These are phyloP conservation scores for Nasonia vitripennis DNA, from an alignment of 1,140 invertebrate species.

Conservation along the genomic window DNA sequence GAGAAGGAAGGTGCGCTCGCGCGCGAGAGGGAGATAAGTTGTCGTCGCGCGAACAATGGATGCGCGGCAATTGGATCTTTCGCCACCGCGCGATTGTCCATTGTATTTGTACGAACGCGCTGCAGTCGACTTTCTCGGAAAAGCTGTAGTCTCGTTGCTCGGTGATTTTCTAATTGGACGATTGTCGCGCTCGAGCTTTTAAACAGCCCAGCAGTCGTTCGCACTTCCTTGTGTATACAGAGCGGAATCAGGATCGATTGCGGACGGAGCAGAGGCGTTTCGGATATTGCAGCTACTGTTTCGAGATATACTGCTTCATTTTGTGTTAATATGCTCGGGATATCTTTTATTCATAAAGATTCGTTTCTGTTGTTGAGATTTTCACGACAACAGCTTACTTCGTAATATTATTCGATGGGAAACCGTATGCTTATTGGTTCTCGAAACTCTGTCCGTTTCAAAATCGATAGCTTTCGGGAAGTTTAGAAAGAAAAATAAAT, in stretches of 20 bases:
- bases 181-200: slow-evolving; percentile 15
- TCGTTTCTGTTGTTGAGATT: not conserved
- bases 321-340: not conserved
- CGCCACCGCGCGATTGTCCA: slow-evolving; percentile 60
- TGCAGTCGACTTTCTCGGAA: slow-evolving; percentile 5
- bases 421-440: no score
- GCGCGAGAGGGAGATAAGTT: not conserved
- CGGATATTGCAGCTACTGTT: no score
- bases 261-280: no score
- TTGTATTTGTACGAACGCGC: slow-evolving; percentile 49
- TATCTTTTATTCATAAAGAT: slow-evolving; percentile 12
- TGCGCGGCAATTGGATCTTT: slow-evolving; percentile 49
- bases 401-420: no score
- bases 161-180: slow-evolving; percentile 44
- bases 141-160: slow-evolving; percentile 1
- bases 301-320: no score
- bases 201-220: not conserved
- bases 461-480: no score
- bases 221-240: not conserved
- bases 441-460: no score
- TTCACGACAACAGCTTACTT: no score
- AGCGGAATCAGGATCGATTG: no score
- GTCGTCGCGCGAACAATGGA: slow-evolving; percentile 54
- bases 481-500: no score
- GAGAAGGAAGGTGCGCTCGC: not conserved